Base-by-base conservation (phyloP, 2,888 invertebrate genomes). In the Drosophila lacicola region DNA sequence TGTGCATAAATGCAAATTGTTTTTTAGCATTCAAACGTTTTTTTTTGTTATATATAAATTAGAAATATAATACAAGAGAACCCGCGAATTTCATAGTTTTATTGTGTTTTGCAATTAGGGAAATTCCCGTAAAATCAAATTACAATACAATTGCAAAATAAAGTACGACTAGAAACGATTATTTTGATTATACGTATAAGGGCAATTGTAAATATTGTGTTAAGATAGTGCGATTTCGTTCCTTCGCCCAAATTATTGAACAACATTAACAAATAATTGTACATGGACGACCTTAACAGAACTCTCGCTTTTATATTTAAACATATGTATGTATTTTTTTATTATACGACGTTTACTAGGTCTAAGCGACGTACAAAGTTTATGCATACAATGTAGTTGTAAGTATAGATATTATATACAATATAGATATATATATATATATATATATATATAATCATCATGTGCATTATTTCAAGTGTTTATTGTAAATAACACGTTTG, bases 301-400 rank as follows among this genome's bases (percentile, higher is more conserved):
- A 58, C 44, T 63, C 42, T 63, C 61, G 63, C 61, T 64, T 68
- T 72, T 68, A 76, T 64, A 68, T 57, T 58, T 61, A 47, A 50
- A 68, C 6, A 17, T 65, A 65, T 34, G 34, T 57, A 58, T 63
- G 58, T 64, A 58, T 74, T 65, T 74, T 65, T 74, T 70, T 74
- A 62, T 51, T 62, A 74, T 21, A 44, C n/a, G 19, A 51, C 29
- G 29, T 29, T 55, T 34, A 37, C 13, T 65, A 65, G 51, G 25
- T 11, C 5, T 54, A 51, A 33, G 50, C 34, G 46, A 25, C 42
- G 54, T 47, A 53, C 39, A 63, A 41, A 66, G 33, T 47, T 25
- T 25, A 50, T 58, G 42, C 53, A 17, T 41, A 58, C 25, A 50
- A 41, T 49, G 19, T 34, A 64, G 49, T 37, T 55, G n/a, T 60